A percentile compares a stretch with the other conserved stretches of the same genome.
Evolutionary conservation across 2,797 vertebrate species (phyloP).

Genomic region (Sebastes jordani): DNA sequence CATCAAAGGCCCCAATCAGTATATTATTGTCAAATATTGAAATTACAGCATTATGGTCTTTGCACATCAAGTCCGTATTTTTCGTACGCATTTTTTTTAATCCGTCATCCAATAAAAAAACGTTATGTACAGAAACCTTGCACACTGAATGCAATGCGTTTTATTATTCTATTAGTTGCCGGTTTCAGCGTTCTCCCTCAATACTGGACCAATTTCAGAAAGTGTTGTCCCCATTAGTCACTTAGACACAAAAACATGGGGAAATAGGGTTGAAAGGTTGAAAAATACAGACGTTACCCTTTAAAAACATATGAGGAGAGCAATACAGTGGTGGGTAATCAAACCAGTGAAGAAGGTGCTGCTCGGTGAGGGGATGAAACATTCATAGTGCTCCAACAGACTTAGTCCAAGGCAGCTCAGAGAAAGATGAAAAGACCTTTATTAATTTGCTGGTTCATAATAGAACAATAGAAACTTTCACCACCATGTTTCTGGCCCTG

Average conservation of each 20-base stretch:
- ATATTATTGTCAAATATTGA: not conserved
- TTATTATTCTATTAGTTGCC: too few relatives aligned
- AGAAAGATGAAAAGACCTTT: slow-evolving; percentile 40
- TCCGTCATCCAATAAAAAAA: too few relatives aligned
- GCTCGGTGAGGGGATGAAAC: slow-evolving; percentile 15
- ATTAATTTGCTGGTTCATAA: slow-evolving; percentile 16
- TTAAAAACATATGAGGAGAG: not conserved
- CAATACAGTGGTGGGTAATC: not conserved
- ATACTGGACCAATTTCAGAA: too few relatives aligned
- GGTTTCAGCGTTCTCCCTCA: too few relatives aligned
- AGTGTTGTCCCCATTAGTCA: too few relatives aligned
- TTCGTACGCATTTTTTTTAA: too few relatives aligned
- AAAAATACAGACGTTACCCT: too few relatives aligned
- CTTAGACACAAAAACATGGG: too few relatives aligned
- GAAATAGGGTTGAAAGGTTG: too few relatives aligned
- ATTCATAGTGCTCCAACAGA: slow-evolving; percentile 16
- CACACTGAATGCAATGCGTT: too few relatives aligned
- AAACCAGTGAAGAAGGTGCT: not conserved
- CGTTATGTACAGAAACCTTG: too few relatives aligned
- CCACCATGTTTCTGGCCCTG: not conserved
- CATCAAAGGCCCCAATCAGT: not conserved
- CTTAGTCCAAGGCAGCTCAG: slow-evolving; percentile 4
- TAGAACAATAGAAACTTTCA: slow-evolving; percentile 20
- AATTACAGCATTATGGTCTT: not conserved
- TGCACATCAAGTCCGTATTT: too few relatives aligned